A percentile compares a stretch with the other conserved stretches of the same genome.
These are phyloP conservation scores for Apogon talboti DNA, from an alignment of 2,797 vertebrate genomes.

Conservation along the genomic window DNA sequence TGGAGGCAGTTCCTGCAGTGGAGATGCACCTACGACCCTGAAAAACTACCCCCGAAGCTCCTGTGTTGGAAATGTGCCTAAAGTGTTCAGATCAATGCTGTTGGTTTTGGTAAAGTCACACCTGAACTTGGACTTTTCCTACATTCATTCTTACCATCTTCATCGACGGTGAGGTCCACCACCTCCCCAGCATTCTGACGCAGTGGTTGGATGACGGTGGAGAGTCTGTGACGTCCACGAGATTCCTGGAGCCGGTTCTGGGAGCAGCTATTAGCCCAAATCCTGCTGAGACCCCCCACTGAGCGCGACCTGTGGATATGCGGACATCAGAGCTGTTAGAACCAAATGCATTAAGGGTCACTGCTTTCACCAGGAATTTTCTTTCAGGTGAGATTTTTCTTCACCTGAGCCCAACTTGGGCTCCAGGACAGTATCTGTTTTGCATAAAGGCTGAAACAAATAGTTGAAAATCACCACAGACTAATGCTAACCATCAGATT, in stretches of 20 bases:
- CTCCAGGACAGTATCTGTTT: too few relatives aligned
- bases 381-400: too few relatives aligned
- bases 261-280: slow-evolving; percentile 92
- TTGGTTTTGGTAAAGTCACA: not conserved
- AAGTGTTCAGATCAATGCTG: too few relatives aligned
- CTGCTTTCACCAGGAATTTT: slow-evolving; percentile 1
- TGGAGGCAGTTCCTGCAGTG: too few relatives aligned
- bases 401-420: too few relatives aligned
- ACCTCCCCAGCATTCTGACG: slow-evolving; percentile 95
- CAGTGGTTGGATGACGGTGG: slow-evolving; percentile 97
- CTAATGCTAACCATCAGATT: too few relatives aligned
- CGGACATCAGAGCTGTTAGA: slow-evolving; percentile 33
- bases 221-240: slow-evolving; percentile 91
- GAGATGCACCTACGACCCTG: too few relatives aligned
- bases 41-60: too few relatives aligned
- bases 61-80: too few relatives aligned
- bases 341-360: slow-evolving; percentile 7
- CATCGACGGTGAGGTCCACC: slow-evolving; percentile 98
- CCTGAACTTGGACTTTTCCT: not conserved
- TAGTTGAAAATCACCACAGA: too few relatives aligned
- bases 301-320: slow-evolving; percentile 89
- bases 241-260: slow-evolving; percentile 90
- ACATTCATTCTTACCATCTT: slow-evolving; percentile 88
- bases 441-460: too few relatives aligned
- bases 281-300: slow-evolving; percentile 88